Base-by-base conservation (phyloP, 1,140 invertebrate species). In the Oscheius sp. region DNA sequence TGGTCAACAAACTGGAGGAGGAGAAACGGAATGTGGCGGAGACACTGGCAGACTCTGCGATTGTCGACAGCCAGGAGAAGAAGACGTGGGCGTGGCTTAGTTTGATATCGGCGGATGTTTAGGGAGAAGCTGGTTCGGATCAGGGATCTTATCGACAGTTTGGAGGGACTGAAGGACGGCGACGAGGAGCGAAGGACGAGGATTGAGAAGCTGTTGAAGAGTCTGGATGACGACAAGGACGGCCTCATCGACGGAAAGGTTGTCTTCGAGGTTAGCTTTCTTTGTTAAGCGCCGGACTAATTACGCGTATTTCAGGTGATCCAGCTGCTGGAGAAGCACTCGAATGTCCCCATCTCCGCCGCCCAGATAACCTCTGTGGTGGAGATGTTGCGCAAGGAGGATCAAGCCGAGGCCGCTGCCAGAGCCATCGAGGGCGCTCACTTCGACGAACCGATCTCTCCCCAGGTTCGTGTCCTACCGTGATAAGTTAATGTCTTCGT, bases 1-100 rank as follows among this genome's bases (percentile, higher is more conserved):
- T 79, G 23, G 76, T 79, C 3, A 72, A 49, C n/a, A 74, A 78
- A 26, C 55, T 79, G 23, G 78, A 79, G 59, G 68, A 65, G 13
- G 76, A 79, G 35, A 79, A 74, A 59, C 55, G 62, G 34, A 68
- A 34, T 18, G 63, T 78, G 10, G 63, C 45, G 20, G 76, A 78
- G 58, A 65, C 49, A 26, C 38, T 77, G n/a, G 55, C 49, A 13
- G 75, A 77, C 72, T 73, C 75, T 15, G 52, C 75, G 3, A 38
- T 76, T n/a, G 45, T 63, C 3, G 55, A 78, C 31, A 45, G 28
- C 73, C 74, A 10, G 64, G 75, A 35, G 61, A 46, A 7, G 13
- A 78, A 78, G 49, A 10, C 72, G 75, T 76, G 2, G n/a, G 75
- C 20, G 3, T 26, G 45, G 28, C 4, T 20, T 70, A 77, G 13